Conservation (phyloP, 2,113 vertebrate species). For the Syngnathus scovelli region DNA sequence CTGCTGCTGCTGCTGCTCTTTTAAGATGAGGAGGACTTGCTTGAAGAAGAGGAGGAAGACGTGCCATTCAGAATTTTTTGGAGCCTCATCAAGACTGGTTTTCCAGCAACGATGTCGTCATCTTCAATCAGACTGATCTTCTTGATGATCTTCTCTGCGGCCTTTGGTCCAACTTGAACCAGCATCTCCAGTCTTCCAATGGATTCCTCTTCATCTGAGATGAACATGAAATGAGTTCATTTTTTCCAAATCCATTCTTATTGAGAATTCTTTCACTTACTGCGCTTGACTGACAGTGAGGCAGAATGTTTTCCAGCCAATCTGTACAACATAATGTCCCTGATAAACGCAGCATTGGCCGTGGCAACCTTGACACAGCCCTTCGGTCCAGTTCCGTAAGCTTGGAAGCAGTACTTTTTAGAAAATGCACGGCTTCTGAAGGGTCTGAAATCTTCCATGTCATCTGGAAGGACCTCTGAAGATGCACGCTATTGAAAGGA, state of each 20-base stretch:
- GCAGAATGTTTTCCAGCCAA: slow-evolving; percentile 65
- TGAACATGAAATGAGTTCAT: not conserved
- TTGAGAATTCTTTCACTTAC: slow-evolving; percentile 52
- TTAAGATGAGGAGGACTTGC: slow-evolving; percentile 13
- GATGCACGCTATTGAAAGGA: no score
- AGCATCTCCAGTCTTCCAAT: slow-evolving; percentile 76
- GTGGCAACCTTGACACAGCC: slow-evolving; percentile 62
- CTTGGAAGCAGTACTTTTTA: slow-evolving; percentile 53
- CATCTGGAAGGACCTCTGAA: no score
- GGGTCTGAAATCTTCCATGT: no score
- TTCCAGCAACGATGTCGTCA: slow-evolving; percentile 33
- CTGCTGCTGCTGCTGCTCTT: slow-evolving; percentile 19
- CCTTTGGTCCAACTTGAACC: slow-evolving; percentile 68
- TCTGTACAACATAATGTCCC: slow-evolving; percentile 52
- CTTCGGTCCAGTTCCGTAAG: slow-evolving; percentile 55
- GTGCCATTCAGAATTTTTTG: slow-evolving; percentile 66
- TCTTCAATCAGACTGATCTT: slow-evolving; percentile 49
- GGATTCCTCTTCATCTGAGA: slow-evolving; percentile 56
- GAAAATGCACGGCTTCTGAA: slow-evolving; percentile 7
- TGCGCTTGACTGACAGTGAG: slow-evolving; percentile 54
- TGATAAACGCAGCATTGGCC: slow-evolving; percentile 60
- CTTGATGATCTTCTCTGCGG: slow-evolving; percentile 69
- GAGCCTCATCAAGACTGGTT: slow-evolving; percentile 63
- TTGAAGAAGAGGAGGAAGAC: slow-evolving; percentile 16
- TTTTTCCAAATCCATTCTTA: not conserved